These are phyloP conservation scores for Molossus alvarezi DNA, from an alignment of 2,797 vertebrate species.

Conservation along the genomic window DNA sequence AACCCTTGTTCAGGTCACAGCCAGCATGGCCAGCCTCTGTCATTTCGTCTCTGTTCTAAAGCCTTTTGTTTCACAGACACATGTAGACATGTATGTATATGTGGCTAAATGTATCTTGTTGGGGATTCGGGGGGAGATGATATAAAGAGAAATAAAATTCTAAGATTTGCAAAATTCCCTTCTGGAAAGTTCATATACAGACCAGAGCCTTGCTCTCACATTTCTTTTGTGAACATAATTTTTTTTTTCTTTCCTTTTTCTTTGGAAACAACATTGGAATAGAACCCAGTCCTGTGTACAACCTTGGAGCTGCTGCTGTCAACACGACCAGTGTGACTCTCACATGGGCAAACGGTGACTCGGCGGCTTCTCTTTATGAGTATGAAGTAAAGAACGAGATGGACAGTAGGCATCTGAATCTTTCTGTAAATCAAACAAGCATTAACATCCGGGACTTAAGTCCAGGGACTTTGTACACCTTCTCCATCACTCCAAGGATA, in stretches of 20 bases:
- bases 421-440: accelerated
- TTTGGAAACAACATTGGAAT: constrained; percentile 9
- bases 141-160: not conserved
- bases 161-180: not conserved
- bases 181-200: not conserved
- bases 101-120: not conserved
- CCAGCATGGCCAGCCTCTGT: not conserved
- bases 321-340: constrained; percentile 40
- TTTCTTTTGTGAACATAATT: not conserved
- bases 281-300: not conserved
- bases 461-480: not conserved
- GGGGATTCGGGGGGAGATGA: not conserved
- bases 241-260: constrained; percentile 18
- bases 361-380: accelerated
- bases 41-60: not conserved
- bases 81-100: accelerated
- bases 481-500: not conserved
- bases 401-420: accelerated
- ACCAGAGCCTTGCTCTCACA: not conserved
- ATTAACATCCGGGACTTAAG: accelerated
- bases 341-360: accelerated
- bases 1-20: not conserved
- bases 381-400: not conserved
- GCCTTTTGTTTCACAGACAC: not conserved
- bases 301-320: not conserved